Conservation (phyloP, 1,140 invertebrate species). For the Physella acuta region DNA sequence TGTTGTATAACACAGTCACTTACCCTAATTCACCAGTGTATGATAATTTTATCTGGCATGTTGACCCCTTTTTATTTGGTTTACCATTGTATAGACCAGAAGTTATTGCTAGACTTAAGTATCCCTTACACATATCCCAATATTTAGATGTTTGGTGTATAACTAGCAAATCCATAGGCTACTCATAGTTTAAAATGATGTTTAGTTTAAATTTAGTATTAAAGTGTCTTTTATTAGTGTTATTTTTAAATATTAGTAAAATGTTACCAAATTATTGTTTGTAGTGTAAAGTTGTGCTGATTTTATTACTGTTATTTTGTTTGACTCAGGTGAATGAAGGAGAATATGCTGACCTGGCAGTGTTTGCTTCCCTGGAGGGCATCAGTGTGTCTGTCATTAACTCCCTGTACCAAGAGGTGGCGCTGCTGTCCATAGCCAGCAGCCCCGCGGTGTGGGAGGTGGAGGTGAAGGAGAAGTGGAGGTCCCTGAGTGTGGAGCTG, state of each 20-base stretch:
- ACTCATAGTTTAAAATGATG: not conserved
- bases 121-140: too few relatives aligned
- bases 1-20: too few relatives aligned
- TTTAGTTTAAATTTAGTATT: not conserved
- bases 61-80: too few relatives aligned
- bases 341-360: conserved; percentile 71
- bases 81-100: too few relatives aligned
- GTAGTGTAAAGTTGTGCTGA: not conserved
- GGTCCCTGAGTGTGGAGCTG: conserved; percentile 74
- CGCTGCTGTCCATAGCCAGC: conserved; percentile 69
- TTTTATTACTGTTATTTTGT: conserved; percentile 8
- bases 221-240: not conserved
- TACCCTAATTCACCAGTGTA: too few relatives aligned
- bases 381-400: conserved; percentile 71
- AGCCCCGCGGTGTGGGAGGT: conserved; percentile 79
- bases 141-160: too few relatives aligned
- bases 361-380: conserved; percentile 72
- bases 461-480: conserved; percentile 75
- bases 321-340: conserved; percentile 70
- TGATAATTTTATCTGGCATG: too few relatives aligned
- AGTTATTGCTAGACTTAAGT: too few relatives aligned
- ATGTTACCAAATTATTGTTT: not conserved
- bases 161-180: too few relatives aligned
- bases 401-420: conserved; percentile 64
- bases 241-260: not conserved